Evolutionary conservation across 2,888 invertebrate genomes (phyloP).

Genomic region (Papilio protenor): DNA sequence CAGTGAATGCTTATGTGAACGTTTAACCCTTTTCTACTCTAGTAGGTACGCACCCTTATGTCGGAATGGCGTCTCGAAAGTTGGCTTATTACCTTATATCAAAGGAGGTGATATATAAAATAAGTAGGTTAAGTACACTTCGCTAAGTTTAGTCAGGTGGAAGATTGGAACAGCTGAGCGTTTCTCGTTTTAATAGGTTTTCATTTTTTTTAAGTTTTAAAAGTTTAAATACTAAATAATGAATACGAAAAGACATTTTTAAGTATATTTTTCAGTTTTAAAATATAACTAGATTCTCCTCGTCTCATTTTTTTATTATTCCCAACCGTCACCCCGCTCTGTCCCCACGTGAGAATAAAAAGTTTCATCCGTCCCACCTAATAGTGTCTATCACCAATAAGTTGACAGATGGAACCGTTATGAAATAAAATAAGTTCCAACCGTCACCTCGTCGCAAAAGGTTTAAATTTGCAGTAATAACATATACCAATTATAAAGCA

Average conservation of each 20-base stretch:
- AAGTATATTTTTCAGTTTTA: no score
- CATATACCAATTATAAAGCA: background rate
- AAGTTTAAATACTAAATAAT: background rate
- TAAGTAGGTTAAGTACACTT: constrained; percentile 28
- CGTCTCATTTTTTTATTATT: background rate
- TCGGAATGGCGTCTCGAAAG: constrained; percentile 24
- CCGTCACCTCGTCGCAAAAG: no score
- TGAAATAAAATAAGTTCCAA: no score
- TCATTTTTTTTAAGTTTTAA: background rate
- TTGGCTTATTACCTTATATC: constrained; percentile 37
- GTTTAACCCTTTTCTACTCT: constrained; percentile 19
- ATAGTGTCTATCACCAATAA: no score
- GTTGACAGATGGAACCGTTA: no score
- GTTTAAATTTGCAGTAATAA: background rate
- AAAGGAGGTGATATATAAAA: constrained; percentile 25
- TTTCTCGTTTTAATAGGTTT: constrained; percentile 13
- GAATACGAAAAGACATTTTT: background rate
- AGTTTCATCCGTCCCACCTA: no score
- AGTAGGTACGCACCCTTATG: constrained; percentile 10
- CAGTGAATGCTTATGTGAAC: background rate
- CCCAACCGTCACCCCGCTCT: no score
- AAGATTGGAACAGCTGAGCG: constrained; percentile 6
- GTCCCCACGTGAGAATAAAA: no score
- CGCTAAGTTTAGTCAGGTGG: constrained; percentile 13
- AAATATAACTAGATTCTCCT: no score